Conservation (phyloP, 2,113 vertebrate genomes). For the Coryphaenoides rupestris region DNA sequence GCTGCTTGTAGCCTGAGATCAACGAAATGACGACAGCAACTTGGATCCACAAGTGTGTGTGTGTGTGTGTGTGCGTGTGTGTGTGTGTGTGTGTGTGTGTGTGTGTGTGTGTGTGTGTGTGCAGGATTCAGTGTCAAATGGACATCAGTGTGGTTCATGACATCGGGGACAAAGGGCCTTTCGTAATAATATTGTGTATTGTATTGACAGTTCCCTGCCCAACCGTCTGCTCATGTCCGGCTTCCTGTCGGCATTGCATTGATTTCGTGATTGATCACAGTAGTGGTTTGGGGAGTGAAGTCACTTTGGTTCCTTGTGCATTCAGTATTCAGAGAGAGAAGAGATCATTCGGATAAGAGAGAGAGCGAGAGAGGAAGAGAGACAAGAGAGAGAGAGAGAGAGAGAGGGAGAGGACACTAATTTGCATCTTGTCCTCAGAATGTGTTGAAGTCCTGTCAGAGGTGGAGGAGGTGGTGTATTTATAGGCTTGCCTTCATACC, state of each 20-base stretch:
- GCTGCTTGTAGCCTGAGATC: too few relatives aligned
- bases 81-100: too few relatives aligned
- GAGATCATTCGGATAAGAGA: too few relatives aligned
- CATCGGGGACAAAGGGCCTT: too few relatives aligned
- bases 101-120: too few relatives aligned
- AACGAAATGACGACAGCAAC: too few relatives aligned
- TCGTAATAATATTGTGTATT: too few relatives aligned
- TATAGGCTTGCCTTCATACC: slow-evolving; percentile 64
- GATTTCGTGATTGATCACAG: neutral
- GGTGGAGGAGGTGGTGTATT: slow-evolving; percentile 52
- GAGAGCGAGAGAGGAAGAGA: neutral
- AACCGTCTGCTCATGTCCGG: neutral
- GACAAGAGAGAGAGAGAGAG: slow-evolving; percentile 1
- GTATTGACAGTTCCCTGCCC: neutral
- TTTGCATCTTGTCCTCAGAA: slow-evolving; percentile 25
- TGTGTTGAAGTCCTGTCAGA: slow-evolving; percentile 43
- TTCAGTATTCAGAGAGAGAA: slow-evolving; percentile 4
- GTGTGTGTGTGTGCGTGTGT: too few relatives aligned
- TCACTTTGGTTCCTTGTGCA: neutral
- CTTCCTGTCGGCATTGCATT: neutral
- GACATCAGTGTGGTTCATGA: too few relatives aligned
- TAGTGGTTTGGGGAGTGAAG: neutral
- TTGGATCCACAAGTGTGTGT: too few relatives aligned
- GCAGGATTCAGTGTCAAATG: too few relatives aligned
- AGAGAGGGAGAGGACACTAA: neutral